Evolutionary conservation across 2,888 invertebrate genomes (phyloP), one percentile per base, ranked within the genome.

Genomic region (Acanthosepion pharaonis): DNA sequence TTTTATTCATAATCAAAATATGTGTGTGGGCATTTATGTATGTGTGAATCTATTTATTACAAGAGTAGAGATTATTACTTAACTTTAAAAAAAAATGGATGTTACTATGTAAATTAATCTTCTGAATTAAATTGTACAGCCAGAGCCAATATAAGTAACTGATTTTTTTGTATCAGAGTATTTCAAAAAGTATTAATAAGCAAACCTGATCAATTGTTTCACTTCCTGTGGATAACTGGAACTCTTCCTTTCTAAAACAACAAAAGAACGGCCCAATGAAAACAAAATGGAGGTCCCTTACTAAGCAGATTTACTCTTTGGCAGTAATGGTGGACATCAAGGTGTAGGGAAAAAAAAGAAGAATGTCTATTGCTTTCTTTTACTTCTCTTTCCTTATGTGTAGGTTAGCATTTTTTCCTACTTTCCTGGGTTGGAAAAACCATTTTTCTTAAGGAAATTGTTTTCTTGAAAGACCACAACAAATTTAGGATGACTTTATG

Each of bases 401-500:
- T 78, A 33, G 78, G 59, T 33, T n/a, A 33, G 33, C 78, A n/a
- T 78, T 78, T 78, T 33, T n/a, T 33, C 2, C 78, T n/a, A 33
- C 78, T 78, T 78, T 78, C 78, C 78, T 78, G 78, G n/a, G n/a
- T 78, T 78, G 78, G 78, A 78, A 78, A 78, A 78, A 78, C 78
- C 78, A 78, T 78, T 78, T 78, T 78, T 78, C 78, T 78, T n/a
- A n/a, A 78, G 78, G 78, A 78, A 78, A 78, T 78, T 78, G 78
- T 78, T 78, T 78, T 78, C 78, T 78, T 78, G 78, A n/a, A 78
- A 78, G 78, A 78, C 78, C 78, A 78, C 78, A 78, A 78, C 78
- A 78, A 78, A 78, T 78, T 78, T 78, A 78, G 78, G 78, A 78
- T 78, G 78, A 78, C 78, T 78, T 78, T 78, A 78, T 78, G n/a